Base-by-base conservation (phyloP, 2,888 invertebrate species). In the Parascotia fuliginaria region DNA sequence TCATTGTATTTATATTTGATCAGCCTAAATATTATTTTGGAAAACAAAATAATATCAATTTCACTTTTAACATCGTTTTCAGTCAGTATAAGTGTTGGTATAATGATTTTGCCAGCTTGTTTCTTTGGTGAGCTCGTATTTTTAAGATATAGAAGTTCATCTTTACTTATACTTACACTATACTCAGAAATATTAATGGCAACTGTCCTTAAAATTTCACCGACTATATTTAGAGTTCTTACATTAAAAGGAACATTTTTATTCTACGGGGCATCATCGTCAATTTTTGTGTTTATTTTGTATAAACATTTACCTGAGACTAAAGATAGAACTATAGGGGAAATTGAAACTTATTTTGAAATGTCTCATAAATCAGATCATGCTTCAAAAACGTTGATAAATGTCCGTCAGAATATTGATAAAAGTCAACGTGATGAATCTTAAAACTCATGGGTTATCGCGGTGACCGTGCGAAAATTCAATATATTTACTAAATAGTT, bases 1-100 rank as follows among this genome's bases (percentile, higher is more conserved):
- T 70, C 79, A 7, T 31, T 77, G 4, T 79, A 81, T 50, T 57
- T 82, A 16, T 74, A 69, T 46, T 52, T 81, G 11, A 50, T 74
- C 0, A 72, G 73, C 48, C 45, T 61, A 3, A 27, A 34, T 0
- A 3, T 74, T 1, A 32, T 79, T 2, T 6, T 15, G 0, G 76
- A 76, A 39, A 77, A 62, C 27, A 66, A 63, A 22, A 42, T 62
- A 6, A 15, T 74, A 0, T 61, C 75, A 0, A 58, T 78, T 36
- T n/a, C 48, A 3, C 43, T 78, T 9, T 42, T 79, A 14, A 58
- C 55, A 7, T 19, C 37, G n/a, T 75, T 65, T 54, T 79, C 79
- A 0, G 14, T 80, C 13, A 56, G 70, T 3, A 62, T 77, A 11
- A 66, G 71, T 41, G 58, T 65, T 36, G 75, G 78, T 3, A 73